Conservation (phyloP, 2,113 vertebrate species). For the Xenotilapia flavipinnis region DNA sequence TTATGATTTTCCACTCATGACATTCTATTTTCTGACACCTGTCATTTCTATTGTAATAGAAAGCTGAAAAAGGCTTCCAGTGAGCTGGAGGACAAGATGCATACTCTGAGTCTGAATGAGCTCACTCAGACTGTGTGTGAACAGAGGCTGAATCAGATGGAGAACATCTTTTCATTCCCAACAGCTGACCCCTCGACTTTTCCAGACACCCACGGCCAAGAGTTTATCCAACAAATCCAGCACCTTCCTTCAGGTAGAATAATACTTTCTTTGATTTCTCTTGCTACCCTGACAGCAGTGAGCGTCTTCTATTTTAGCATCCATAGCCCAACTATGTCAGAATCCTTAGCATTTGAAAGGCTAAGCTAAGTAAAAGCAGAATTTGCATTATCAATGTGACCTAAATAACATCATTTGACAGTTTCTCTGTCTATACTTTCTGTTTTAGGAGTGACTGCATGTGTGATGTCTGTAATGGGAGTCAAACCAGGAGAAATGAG, state of each 20-base stretch:
- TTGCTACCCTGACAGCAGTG: background rate
- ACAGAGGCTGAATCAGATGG: conserved; percentile 63
- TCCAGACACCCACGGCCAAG: conserved; percentile 51
- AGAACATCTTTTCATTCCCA: conserved; percentile 77
- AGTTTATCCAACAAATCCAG: conserved; percentile 71
- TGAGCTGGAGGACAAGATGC: conserved; percentile 70
- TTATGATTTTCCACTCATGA: background rate
- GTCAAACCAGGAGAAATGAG: conserved; percentile 65
- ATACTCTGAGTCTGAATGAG: conserved; percentile 69
- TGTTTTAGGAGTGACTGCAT: conserved; percentile 77
- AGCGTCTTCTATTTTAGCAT: background rate
- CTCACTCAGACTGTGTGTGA: background rate
- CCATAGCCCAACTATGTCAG: background rate
- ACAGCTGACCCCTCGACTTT: conserved; percentile 36
- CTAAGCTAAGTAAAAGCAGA: background rate
- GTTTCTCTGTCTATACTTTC: background rate
- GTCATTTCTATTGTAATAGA: conserved; percentile 46
- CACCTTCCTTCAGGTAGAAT: conserved; percentile 76
- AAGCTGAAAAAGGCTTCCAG: conserved; percentile 73
- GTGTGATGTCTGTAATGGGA: conserved; percentile 74
- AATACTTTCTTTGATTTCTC: background rate
- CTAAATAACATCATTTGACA: background rate
- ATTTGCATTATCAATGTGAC: background rate
- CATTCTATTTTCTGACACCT: background rate
- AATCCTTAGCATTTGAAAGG: background rate